These are phyloP conservation scores for Nycteola revayana DNA, from an alignment of 2,888 invertebrate species.

Conservation along the genomic window DNA sequence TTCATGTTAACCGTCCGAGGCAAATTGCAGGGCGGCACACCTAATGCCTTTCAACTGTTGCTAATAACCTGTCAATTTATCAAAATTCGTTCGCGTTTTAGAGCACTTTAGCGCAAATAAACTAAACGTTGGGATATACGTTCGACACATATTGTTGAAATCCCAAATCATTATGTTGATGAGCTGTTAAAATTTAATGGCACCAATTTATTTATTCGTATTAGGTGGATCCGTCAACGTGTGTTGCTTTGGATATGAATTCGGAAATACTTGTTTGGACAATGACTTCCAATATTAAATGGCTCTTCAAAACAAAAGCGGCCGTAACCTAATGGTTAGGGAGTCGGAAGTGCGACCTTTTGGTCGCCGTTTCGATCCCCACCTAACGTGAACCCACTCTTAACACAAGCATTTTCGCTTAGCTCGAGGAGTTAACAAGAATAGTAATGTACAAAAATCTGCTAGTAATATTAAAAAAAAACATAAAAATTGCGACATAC, in stretches of 20 bases:
- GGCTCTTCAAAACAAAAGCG: no score
- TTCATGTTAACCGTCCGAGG: slow-evolving; percentile 65
- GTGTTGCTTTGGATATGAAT: background rate
- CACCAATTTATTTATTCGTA: slow-evolving; percentile 14
- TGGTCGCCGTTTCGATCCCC: no score
- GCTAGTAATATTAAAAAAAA: no score
- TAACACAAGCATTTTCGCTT: no score
- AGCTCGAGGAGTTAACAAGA: no score
- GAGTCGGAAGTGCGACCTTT: no score
- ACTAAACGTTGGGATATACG: slow-evolving; percentile 34
- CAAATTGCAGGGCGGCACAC: slow-evolving; percentile 79
- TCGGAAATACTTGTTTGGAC: no score
- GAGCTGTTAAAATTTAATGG: slow-evolving; percentile 26
- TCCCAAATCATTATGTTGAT: slow-evolving; percentile 20
- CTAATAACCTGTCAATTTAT: slow-evolving; percentile 82
- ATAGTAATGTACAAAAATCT: no score
- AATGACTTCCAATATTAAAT: no score
- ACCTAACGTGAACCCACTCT: no score
- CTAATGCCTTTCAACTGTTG: slow-evolving; percentile 82
- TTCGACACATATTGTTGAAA: slow-evolving; percentile 33
- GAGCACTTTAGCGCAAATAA: slow-evolving; percentile 50
- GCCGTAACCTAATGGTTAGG: no score
- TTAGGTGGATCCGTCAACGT: slow-evolving; percentile 7
- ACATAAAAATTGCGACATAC: no score
- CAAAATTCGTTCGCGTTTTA: slow-evolving; percentile 61